phyloP scores from a whole-genome alignment of 2,113 vertebrate genomes.

The Donacobius atricapilla region DNA sequence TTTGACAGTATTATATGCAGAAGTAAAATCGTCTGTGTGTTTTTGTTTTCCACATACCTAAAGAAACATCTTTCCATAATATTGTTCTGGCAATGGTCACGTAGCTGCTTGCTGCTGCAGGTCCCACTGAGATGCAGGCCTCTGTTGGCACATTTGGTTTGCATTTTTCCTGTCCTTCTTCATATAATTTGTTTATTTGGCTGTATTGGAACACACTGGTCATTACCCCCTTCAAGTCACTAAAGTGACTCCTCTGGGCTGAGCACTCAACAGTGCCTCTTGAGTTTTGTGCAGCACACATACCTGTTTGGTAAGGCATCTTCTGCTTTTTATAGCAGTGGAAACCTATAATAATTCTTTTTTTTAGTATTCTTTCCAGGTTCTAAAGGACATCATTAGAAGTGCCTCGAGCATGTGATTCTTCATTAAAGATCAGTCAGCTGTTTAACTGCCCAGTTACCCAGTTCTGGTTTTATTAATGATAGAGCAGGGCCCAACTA shows the following conservation, averaged over 20 bases:
- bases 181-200: rapidly evolving
- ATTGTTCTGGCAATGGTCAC: not conserved
- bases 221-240: rapidly evolving
- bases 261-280: rapidly evolving
- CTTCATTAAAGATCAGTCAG: not conserved
- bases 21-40: not conserved
- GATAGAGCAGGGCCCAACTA: not conserved
- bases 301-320: not conserved
- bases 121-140: not conserved
- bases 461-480: not conserved
- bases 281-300: not conserved
- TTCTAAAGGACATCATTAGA: not conserved
- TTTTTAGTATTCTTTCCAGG: not conserved
- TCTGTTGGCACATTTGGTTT: rapidly evolving
- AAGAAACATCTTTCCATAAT: rapidly evolving
- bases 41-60: rapidly evolving
- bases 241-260: not conserved
- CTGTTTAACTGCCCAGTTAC: not conserved
- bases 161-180: not conserved
- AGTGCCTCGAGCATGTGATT: not conserved
- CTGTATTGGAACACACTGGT: not conserved
- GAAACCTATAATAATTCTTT: not conserved
- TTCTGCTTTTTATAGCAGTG: not conserved
- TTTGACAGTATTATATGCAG: no score
- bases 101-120: not conserved